These are phyloP conservation scores for Anolis apletophallus DNA, from an alignment of 2,797 vertebrate genomes.

Conservation along the genomic window DNA sequence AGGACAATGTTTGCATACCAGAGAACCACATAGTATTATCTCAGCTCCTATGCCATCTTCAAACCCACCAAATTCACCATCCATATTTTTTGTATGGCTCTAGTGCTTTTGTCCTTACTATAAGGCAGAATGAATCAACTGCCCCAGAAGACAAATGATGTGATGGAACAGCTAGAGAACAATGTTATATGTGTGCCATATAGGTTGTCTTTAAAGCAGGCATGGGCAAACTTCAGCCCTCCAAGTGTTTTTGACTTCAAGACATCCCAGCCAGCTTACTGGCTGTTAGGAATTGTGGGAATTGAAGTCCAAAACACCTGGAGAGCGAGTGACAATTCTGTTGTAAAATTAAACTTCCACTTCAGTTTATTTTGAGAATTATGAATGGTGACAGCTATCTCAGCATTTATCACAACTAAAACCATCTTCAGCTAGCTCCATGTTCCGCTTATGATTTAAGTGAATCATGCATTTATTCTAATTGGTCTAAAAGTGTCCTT, in stretches of 20 bases:
- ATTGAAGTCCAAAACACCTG: no score
- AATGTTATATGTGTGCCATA: no score
- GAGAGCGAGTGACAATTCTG: neutral
- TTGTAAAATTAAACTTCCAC: neutral
- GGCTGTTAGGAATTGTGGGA: no score
- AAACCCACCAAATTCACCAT: neutral
- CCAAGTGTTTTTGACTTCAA: no score
- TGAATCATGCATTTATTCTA: neutral
- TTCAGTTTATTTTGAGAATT: neutral
- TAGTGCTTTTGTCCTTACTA: neutral
- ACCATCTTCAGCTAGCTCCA: neutral
- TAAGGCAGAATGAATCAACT: no score
- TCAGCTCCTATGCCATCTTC: neutral
- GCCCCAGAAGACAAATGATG: no score
- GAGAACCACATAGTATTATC: no score
- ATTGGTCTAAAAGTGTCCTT: neutral
- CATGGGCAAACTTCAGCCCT: no score
- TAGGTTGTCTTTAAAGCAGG: no score
- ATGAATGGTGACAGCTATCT: neutral
- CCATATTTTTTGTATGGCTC: neutral
- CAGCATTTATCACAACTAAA: neutral
- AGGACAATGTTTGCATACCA: neutral
- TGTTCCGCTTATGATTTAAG: neutral
- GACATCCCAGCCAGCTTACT: no score
- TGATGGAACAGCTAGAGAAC: no score